A percentile compares a stretch with the other conserved stretches of the same genome.
Evolutionary conservation across 2,797 vertebrate species (phyloP).

Genomic region (Lepus oiostolus): DNA sequence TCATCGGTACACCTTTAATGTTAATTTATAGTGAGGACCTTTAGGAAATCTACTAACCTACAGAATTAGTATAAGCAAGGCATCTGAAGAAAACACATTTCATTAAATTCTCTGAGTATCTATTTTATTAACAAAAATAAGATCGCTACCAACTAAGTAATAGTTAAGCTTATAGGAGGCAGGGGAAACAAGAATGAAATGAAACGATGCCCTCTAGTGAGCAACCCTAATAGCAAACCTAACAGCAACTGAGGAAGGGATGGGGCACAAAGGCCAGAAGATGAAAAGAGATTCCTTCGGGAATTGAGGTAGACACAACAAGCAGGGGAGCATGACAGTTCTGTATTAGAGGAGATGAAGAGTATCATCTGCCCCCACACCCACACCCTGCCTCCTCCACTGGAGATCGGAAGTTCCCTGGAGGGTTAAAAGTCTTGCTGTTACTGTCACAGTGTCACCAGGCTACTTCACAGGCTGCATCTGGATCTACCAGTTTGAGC

Average conservation of each 20-base stretch:
- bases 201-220: neutral
- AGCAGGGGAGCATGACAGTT: too few species aligned
- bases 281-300: neutral
- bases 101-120: neutral
- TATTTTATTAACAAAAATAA: neutral
- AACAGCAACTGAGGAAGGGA: neutral
- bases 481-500: neutral
- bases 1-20: neutral
- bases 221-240: neutral
- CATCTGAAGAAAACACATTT: neutral
- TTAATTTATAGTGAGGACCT: conserved; percentile 20
- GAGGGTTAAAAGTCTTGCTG: neutral
- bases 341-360: neutral
- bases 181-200: neutral
- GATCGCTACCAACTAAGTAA: neutral
- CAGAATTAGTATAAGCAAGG: neutral
- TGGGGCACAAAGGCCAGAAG: neutral
- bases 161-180: neutral
- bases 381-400: too few species aligned
- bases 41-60: neutral
- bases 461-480: neutral
- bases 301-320: neutral
- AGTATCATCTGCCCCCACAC: neutral
- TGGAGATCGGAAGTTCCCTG: neutral
- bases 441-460: neutral